These are phyloP conservation scores for Prolemur simus DNA, from an alignment of 2,113 vertebrate genomes.

Conservation along the genomic window DNA sequence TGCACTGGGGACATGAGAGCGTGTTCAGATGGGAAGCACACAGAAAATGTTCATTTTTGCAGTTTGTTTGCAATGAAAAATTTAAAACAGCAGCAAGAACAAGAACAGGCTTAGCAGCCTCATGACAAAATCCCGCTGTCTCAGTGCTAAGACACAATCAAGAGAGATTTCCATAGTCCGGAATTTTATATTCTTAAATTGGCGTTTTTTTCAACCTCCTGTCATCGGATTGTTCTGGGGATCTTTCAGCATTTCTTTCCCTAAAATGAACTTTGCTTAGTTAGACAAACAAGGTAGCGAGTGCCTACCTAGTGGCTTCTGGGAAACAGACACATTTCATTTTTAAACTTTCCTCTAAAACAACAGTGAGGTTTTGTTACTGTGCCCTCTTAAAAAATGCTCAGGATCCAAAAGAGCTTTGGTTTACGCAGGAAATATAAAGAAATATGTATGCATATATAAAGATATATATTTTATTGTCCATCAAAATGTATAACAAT, in stretches of 20 bases:
- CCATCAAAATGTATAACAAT: background rate
- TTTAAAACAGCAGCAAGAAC: background rate
- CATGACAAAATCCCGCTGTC: fast-evolving
- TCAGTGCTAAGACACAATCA: fast-evolving
- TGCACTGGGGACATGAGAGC: fast-evolving
- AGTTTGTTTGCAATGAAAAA: background rate
- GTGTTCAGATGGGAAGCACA: fast-evolving
- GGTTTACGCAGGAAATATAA: no score
- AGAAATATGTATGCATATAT: background rate
- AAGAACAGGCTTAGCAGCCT: background rate
- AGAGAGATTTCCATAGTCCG: background rate
- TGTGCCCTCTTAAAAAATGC: background rate
- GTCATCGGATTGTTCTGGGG: background rate
- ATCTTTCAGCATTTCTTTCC: background rate
- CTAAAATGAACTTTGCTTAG: background rate
- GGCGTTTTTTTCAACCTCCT: background rate
- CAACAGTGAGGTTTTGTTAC: background rate
- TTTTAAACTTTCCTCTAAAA: background rate
- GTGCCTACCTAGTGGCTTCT: no score
- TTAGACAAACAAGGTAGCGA: background rate
- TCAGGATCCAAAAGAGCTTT: background rate
- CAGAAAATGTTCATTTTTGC: background rate
- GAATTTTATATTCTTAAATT: background rate
- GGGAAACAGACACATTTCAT: background rate
- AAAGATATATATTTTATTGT: background rate